Base-by-base conservation (phyloP, 2,113 vertebrate species). In the Chauna torquata region DNA sequence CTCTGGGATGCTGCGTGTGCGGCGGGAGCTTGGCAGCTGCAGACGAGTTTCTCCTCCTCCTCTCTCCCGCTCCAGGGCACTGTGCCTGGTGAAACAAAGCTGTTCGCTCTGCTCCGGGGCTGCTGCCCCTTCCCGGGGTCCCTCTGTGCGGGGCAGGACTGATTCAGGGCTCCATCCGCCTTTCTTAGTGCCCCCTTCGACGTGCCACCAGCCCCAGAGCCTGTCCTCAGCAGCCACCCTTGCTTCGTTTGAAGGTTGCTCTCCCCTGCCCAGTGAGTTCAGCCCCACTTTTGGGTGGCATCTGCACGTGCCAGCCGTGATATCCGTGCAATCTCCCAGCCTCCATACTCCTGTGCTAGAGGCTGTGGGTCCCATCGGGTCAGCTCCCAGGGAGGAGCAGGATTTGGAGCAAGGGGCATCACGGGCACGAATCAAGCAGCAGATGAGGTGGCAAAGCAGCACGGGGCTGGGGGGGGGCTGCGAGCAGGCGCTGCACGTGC, bases 61-160 rank as follows among this genome's bases (percentile, higher is more conserved):
- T 93, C 81, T 76, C 82, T 62, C 91, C 71, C 42, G 91, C 95
- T 94, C 86, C 61, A 78, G 94, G 90, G 97, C 94, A 94, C 83
- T 54, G 93, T 98, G 97, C 97, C 97, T 90, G 83, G 80, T 71
- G 45, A 94, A 83, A 97, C 90, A 54, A 34, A 96, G 88, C 78
- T 11, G 28, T 55, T 66, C 66, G 38, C 92, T 81, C 90, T 40
- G 62, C 4, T 1, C 84, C 44, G 57, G 42, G 92, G 83, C 84
- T 91, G 86, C 72, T 61, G 70, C 86, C 62, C 42, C 74, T 62
- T 54, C 71, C 82, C 66, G 4, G 36, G 87, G 27, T 12, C 68
- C 49, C 7, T 92, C 11, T 61, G 49, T 36, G 20, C 5, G 2
- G 50, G 61, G 72, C 76, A 92, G 44, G 64, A 75, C 12, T 1